A percentile compares a stretch with the other conserved stretches of the same genome.
phyloP scores from a whole-genome alignment of 2,797 vertebrate genomes.

The Pseudochaenichthys georgianus region DNA sequence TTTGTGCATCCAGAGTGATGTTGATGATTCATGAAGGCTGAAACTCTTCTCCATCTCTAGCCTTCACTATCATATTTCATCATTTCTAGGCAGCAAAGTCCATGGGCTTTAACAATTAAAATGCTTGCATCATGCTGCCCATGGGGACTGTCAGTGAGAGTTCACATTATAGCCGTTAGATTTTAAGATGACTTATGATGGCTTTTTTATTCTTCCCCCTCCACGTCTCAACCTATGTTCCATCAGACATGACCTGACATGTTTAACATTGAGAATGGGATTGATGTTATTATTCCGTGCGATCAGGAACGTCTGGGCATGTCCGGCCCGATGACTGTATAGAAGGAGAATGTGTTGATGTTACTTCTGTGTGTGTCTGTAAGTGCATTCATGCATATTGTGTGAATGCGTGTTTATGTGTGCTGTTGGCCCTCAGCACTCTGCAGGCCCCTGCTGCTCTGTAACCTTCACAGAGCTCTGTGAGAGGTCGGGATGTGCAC shows the following conservation, averaged over 20 bases:
- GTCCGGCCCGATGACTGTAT: conserved; percentile 16
- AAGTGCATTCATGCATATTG: conserved; percentile 13
- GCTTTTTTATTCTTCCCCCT: neutral
- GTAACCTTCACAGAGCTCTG: conserved; percentile 47
- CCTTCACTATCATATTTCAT: conserved; percentile 25
- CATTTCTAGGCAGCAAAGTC: conserved; percentile 28
- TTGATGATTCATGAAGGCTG: neutral
- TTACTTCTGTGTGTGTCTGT: neutral
- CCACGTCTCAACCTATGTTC: neutral
- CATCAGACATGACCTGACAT: conserved; percentile 19
- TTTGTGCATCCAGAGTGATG: neutral
- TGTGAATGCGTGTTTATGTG: conserved; percentile 30
- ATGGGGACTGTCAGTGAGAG: conserved; percentile 11
- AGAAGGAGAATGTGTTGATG: neutral
- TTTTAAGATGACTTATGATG: neutral
- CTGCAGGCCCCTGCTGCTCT: conserved; percentile 22
- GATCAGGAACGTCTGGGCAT: conserved; percentile 14
- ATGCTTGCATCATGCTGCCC: neutral
- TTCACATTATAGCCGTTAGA: neutral
- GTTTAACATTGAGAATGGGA: neutral
- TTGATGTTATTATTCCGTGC: conserved; percentile 24
- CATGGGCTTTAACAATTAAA: conserved; percentile 26
- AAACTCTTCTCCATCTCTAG: neutral
- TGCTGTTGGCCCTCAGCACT: conserved; percentile 26
- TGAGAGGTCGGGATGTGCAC: conserved; percentile 52